Evolutionary conservation across 2,113 vertebrate genomes (phyloP), one percentile per base, ranked within the genome.

Genomic region (Lepisosteus osseus): DNA sequence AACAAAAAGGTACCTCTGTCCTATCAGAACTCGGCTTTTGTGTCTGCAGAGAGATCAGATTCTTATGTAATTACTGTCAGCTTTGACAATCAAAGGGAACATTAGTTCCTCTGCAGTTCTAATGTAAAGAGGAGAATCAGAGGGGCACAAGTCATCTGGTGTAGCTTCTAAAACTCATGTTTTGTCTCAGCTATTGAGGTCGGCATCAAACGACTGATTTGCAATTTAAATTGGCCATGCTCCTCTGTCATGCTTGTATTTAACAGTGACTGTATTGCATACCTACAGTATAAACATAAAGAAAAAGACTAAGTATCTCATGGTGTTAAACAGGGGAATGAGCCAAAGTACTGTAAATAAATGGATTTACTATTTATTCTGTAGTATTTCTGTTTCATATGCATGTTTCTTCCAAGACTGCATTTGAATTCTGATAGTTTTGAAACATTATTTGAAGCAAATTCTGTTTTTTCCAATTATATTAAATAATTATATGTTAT

Each of bases 31-130:
- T 51, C 71, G 71, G 73, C 79, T 72, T 82, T 84, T 88, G 85
- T 83, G 78, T 71, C 68, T 55, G 61, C 43, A 15, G 61, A 57
- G 62, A 55, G 62, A 75, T 75, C 72, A 72, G 77, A 75, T 79
- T 86, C 84, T 84, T 82, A 78, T 84, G 83, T 88, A 86, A 88
- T 87, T 82, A 86, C 84, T 80, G 82, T 86, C 85, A 89, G 82
- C 85, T 87, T 80, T 75, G 80, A 80, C 72, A 61, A 70, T 14
- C 68, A 73, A 73, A 76, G 81, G 71, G 68, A 80, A 77, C 76
- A 76, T 68, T 70, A 40, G 67, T 61, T 74, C 59, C 44, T 67
- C 41, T 67, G 65, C 74, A 14, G 62, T 68, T 66, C 42, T 13
- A 64, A 17, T 43, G 61, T 12, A 74, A 70, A 72, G 67, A 61